Evolutionary conservation across 2,888 invertebrate species (phyloP).

Genomic region (Tipula vernalis): DNA sequence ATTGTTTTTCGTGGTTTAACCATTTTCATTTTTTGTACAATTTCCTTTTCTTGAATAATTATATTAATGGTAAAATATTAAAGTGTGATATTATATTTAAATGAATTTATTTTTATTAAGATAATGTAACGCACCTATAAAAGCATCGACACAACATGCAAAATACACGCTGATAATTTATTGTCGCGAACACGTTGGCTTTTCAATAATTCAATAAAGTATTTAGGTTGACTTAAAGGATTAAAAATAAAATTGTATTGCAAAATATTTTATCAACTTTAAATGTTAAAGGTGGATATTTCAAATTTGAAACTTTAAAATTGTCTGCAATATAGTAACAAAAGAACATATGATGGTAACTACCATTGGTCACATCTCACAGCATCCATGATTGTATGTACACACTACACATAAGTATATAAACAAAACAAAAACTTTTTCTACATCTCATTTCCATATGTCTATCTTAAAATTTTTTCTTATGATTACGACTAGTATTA

Average conservation of each 20-base stretch:
- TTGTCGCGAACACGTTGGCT: neutral
- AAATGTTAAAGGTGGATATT: neutral
- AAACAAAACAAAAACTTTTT: neutral
- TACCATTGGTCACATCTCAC: neutral
- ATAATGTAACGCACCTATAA: neutral
- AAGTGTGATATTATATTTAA: neutral
- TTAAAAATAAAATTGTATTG: neutral
- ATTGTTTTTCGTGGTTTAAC: neutral
- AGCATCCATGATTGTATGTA: neutral
- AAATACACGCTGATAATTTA: neutral
- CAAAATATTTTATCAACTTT: neutral
- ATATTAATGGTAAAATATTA: neutral
- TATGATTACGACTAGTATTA: neutral
- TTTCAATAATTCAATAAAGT: neutral
- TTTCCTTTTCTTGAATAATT: neutral
- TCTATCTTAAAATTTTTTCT: neutral
- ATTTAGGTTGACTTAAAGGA: neutral
- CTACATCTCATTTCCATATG: neutral
- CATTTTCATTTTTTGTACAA: neutral
- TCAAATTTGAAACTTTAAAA: neutral
- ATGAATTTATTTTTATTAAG: neutral
- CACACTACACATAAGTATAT: neutral
- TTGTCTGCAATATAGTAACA: neutral
- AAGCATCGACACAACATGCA: neutral
- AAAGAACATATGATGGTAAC: neutral